These are phyloP conservation scores for Danaus chrysippus DNA, from an alignment of 2,888 invertebrate species.

Conservation along the genomic window DNA sequence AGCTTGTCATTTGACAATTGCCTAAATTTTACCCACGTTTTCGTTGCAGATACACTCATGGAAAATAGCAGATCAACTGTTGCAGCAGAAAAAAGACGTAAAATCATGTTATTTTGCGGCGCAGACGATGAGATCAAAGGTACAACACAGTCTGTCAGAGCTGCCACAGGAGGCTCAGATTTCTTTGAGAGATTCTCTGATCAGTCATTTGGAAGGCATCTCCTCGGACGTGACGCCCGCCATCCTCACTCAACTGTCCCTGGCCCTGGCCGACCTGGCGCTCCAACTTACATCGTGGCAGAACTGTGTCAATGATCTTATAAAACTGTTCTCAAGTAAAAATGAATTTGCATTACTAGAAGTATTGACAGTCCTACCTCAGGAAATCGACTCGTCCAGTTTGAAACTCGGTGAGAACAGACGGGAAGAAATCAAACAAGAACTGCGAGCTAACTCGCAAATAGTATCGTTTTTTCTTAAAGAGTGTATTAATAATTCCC, in stretches of 20 bases:
- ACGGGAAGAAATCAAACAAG: slow-evolving; percentile 89
- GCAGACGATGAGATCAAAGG: slow-evolving; percentile 98
- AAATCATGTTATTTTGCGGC: slow-evolving; percentile 98
- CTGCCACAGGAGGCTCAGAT: slow-evolving; percentile 90
- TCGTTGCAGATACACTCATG: slow-evolving; percentile 92
- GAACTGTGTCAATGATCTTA: slow-evolving; percentile 90
- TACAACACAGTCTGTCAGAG: slow-evolving; percentile 94
- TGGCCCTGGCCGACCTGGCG: slow-evolving; percentile 95
- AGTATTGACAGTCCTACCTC: slow-evolving; percentile 95
- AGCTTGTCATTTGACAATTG: slow-evolving; percentile 7
- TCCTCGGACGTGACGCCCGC: slow-evolving; percentile 88
- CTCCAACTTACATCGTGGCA: slow-evolving; percentile 97
- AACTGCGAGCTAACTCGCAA: slow-evolving; percentile 86
- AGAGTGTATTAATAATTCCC: slow-evolving; percentile 83
- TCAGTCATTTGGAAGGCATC: slow-evolving; percentile 91
- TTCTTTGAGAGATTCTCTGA: slow-evolving; percentile 93
- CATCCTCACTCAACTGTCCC: slow-evolving; percentile 94
- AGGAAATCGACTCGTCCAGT: slow-evolving; percentile 92
- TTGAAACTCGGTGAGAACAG: slow-evolving; percentile 94
- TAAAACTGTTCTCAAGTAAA: slow-evolving; percentile 85
- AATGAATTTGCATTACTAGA: slow-evolving; percentile 92
- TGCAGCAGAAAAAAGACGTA: slow-evolving; percentile 92
- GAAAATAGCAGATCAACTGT: slow-evolving; percentile 96
- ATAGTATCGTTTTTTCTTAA: slow-evolving; percentile 89
- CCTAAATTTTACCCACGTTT: slow-evolving; percentile 7